Evolutionary conservation across 2,113 vertebrate species (phyloP).

Genomic region (Aphyosemion australe): DNA sequence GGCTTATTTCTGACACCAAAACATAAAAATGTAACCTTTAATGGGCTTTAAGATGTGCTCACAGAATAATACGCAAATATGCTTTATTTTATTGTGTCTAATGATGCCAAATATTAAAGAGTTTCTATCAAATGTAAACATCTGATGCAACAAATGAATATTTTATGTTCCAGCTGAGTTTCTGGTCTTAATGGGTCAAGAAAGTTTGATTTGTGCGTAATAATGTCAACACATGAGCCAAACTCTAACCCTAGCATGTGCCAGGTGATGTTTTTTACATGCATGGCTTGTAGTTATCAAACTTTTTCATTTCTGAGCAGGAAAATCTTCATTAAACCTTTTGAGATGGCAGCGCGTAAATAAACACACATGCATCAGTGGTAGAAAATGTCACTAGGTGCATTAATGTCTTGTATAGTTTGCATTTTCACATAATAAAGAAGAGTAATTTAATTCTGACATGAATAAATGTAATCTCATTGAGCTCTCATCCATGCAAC

Average conservation of each 20-base stretch:
- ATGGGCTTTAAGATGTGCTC: too few relatives aligned
- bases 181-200: background rate
- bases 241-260: constrained; percentile 23
- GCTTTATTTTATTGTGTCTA: too few relatives aligned
- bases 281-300: constrained; percentile 37
- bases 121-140: background rate
- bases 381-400: too few relatives aligned
- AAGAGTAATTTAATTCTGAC: too few relatives aligned
- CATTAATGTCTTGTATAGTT: too few relatives aligned
- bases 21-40: background rate
- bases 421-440: too few relatives aligned
- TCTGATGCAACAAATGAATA: background rate
- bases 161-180: background rate
- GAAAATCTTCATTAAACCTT: constrained; percentile 23
- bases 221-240: constrained; percentile 6
- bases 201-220: background rate
- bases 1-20: too few relatives aligned
- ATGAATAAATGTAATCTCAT: too few relatives aligned
- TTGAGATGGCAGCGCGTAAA: background rate
- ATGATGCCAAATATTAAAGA: too few relatives aligned
- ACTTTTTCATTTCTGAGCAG: constrained; percentile 27
- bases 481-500: background rate
- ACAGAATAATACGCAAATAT: too few relatives aligned
- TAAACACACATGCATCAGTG: background rate
- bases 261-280: constrained; percentile 24